A percentile compares a stretch with the other conserved stretches of the same genome.
Conservation (phyloP, 2,797 vertebrate species). For the Enteromius argenteus region DNA sequence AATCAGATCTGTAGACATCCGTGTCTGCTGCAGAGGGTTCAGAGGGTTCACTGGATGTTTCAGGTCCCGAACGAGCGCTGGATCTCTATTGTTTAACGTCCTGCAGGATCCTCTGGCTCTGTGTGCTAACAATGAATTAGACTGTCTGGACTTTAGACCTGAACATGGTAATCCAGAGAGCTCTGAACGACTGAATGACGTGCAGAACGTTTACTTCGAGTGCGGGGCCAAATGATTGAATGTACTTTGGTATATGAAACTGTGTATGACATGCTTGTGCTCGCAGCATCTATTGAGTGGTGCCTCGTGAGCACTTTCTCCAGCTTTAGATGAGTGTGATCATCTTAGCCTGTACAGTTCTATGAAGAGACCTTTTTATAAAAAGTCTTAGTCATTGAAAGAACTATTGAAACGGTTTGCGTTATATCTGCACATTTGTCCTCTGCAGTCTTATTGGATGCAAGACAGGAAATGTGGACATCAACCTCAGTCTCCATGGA, state of each 20-base stretch:
- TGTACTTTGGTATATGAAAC: neutral
- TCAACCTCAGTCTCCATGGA: slow-evolving; percentile 49
- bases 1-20: slow-evolving; percentile 12
- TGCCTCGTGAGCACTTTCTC: neutral
- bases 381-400: neutral
- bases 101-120: slow-evolving; percentile 46
- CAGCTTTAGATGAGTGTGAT: neutral
- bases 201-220: neutral
- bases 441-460: slow-evolving; percentile 1
- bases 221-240: neutral
- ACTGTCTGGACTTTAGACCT: slow-evolving; percentile 38
- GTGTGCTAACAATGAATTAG: slow-evolving; percentile 44
- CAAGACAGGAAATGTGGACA: slow-evolving; percentile 39
- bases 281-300: neutral
- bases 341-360: neutral
- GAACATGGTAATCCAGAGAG: slow-evolving; percentile 14
- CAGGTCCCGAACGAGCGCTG: slow-evolving; percentile 17
- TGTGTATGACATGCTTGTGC: neutral
- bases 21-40: slow-evolving; percentile 33
- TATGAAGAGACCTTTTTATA: neutral
- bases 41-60: slow-evolving; percentile 36
- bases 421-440: slow-evolving; percentile 29
- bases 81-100: slow-evolving; percentile 57
- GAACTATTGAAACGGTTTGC: neutral
- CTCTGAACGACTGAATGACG: neutral